Evolutionary conservation across 1,140 invertebrate genomes (phyloP).

Genomic region (Drosophila leontia): DNA sequence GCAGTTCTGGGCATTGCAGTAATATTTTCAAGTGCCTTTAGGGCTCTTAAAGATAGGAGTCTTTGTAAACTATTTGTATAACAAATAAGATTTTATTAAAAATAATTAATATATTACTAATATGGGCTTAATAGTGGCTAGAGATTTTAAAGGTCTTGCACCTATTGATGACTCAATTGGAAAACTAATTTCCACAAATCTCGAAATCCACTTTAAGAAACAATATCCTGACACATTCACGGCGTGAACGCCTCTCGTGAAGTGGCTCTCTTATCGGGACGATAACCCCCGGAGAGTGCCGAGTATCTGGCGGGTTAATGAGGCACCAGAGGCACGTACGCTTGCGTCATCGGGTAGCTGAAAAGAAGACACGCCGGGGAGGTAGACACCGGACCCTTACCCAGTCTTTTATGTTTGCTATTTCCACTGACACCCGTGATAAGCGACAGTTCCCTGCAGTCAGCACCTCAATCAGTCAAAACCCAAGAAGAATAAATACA

Average conservation of each 20-base stretch:
- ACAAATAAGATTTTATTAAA: too few relatives aligned
- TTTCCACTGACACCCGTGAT: conserved; percentile 50
- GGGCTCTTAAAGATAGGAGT: background rate
- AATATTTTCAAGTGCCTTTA: background rate
- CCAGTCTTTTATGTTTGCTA: conserved; percentile 28
- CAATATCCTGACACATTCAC: conserved; percentile 13
- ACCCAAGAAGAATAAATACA: conserved; percentile 63
- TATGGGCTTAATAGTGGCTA: too few relatives aligned
- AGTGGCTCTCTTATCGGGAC: conserved; percentile 30
- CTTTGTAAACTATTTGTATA: too few relatives aligned
- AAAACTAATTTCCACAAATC: conserved; percentile 23
- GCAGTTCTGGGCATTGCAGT: background rate
- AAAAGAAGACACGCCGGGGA: background rate
- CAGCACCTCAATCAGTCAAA: conserved; percentile 77
- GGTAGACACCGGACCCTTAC: conserved; percentile 21
- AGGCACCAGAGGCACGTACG: conserved; percentile 24
- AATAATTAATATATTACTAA: too few relatives aligned
- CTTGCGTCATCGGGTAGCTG: conserved; percentile 43
- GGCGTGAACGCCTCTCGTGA: conserved; percentile 1
- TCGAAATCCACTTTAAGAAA: conserved; percentile 3
- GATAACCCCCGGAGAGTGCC: conserved; percentile 24
- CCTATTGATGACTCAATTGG: conserved; percentile 8
- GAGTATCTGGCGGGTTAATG: conserved; percentile 37
- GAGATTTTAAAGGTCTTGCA: background rate
- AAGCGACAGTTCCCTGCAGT: conserved; percentile 46